Percentiles rank a stretch among this genome's conserved stretches.
Conservation (phyloP, 2,113 vertebrate species). For the Fregetta grallaria region DNA sequence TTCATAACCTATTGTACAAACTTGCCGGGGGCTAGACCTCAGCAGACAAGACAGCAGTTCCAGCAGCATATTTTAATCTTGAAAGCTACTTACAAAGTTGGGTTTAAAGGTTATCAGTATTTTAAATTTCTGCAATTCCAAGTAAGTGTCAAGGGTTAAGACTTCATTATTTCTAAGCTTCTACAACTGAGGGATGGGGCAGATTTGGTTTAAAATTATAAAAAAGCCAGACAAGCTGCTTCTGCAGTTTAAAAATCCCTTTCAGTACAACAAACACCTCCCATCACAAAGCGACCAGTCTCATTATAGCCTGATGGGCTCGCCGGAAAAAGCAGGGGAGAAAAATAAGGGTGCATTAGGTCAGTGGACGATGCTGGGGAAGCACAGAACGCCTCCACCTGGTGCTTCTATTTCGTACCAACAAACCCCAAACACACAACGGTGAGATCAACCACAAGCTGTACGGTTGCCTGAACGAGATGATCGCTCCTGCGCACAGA, state of each 20-base stretch:
- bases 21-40: background rate
- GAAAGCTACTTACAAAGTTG: background rate
- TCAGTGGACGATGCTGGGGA: rapidly evolving
- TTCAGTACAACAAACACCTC: background rate
- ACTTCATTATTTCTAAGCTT: background rate
- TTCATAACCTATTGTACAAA: slow-evolving; percentile 20
- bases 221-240: background rate
- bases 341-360: rapidly evolving
- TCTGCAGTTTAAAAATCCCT: background rate
- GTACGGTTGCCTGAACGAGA: background rate
- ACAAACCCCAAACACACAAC: background rate
- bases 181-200: background rate
- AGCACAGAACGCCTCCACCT: background rate
- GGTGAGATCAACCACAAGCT: background rate
- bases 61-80: background rate
- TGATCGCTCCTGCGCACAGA: background rate
- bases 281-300: background rate
- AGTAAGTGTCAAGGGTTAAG: background rate
- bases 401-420: background rate
- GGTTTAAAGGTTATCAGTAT: slow-evolving; percentile 3
- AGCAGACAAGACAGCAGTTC: background rate
- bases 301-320: background rate
- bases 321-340: background rate
- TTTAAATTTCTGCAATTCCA: slow-evolving; percentile 2
- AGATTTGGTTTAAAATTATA: background rate